A percentile compares a stretch with the other conserved stretches of the same genome.
Evolutionary conservation across 2,113 vertebrate genomes (phyloP).

Genomic region (Potamarius usumacintae): DNA sequence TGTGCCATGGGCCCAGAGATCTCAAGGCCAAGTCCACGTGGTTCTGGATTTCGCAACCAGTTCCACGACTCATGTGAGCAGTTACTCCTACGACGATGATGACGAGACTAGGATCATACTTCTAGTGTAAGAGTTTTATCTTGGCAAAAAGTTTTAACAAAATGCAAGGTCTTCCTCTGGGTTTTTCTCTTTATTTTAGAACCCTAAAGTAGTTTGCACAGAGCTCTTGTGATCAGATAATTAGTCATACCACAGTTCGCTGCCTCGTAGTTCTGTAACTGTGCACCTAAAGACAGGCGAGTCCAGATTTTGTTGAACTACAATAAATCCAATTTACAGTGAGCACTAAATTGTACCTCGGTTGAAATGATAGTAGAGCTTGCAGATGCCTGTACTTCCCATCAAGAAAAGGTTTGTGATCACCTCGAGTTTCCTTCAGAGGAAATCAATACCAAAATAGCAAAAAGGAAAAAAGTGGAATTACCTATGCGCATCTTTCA

Average conservation of each 20-base stretch:
- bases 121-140: not conserved
- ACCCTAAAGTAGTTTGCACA: not conserved
- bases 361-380: not conserved
- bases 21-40: too few species aligned
- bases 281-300: not conserved
- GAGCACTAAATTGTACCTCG: slow-evolving; percentile 5
- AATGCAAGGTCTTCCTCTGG: not conserved
- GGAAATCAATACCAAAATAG: slow-evolving; percentile 26
- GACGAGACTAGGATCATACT: not conserved
- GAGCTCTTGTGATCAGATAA: not conserved
- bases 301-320: not conserved
- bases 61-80: too few species aligned
- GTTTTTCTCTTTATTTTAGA: not conserved
- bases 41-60: too few species aligned
- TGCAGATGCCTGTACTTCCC: slow-evolving; percentile 10
- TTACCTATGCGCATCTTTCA: slow-evolving; percentile 48
- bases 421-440: not conserved
- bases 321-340: not conserved
- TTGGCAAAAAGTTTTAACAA: not conserved
- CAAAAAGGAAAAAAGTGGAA: not conserved
- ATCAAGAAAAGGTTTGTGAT: slow-evolving; percentile 3
- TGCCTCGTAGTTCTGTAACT: not conserved
- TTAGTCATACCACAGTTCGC: not conserved
- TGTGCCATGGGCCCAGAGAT: too few species aligned
- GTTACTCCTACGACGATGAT: too few species aligned